Conservation (phyloP, 35 echinoderm and acorn worm species). For the Amphiura filiformis region DNA sequence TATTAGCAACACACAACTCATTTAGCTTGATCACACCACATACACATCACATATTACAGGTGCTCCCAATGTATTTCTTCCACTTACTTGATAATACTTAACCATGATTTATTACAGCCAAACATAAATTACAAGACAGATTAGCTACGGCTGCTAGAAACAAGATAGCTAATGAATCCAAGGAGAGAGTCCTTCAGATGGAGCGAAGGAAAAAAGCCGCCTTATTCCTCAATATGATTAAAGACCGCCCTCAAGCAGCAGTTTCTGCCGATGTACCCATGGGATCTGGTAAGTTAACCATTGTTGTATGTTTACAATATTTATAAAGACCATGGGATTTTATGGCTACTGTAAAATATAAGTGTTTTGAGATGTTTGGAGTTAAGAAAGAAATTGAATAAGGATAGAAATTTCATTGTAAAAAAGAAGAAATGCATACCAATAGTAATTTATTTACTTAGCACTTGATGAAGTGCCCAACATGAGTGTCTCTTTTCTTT, state of each 20-base stretch:
- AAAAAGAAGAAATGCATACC: too few species aligned
- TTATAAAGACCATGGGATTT: too few species aligned
- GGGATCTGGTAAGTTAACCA: not conserved
- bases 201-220: conserved; percentile 88
- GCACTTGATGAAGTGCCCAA: too few species aligned
- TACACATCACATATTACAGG: too few species aligned
- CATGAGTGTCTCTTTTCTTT: too few species aligned
- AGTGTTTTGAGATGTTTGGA: not conserved
- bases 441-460: too few species aligned
- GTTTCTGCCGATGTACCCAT: conserved; percentile 27
- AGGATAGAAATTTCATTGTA: not conserved
- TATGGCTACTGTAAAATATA: too few species aligned
- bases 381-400: not conserved
- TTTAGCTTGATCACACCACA: too few species aligned
- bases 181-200: conserved; percentile 83
- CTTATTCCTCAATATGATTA: conserved; percentile 81
- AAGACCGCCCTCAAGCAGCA: conserved; percentile 65
- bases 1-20: too few species aligned
- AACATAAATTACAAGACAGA: conserved; percentile 64
- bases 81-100: too few species aligned
- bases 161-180: conserved; percentile 75
- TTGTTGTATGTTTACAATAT: not conserved
- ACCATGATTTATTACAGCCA: too few species aligned
- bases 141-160: conserved; percentile 70
- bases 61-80: not conserved